Evolutionary conservation across 2,888 invertebrate genomes (phyloP).

Genomic region (Cephus spinipes): DNA sequence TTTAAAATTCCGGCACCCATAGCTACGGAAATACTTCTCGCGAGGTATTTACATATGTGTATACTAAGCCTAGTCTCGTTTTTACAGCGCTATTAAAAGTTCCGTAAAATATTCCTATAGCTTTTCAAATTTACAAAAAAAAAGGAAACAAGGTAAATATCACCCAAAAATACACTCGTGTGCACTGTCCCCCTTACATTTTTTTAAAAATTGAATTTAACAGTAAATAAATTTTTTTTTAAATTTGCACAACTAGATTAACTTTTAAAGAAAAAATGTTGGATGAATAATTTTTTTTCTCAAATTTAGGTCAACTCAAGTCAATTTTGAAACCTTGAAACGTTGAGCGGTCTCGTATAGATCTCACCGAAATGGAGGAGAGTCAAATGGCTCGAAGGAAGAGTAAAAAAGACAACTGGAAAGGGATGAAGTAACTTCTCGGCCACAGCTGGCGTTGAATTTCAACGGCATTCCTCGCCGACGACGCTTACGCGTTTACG

Average conservation of each 20-base stretch:
- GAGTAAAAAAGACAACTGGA: neutral
- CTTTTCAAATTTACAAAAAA: too few relatives aligned
- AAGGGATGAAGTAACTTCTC: neutral
- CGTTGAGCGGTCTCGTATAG: neutral
- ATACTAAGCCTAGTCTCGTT: neutral
- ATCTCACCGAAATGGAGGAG: neutral
- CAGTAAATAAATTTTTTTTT: too few relatives aligned
- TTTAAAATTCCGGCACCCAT: neutral
- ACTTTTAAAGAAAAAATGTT: too few relatives aligned
- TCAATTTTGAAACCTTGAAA: neutral
- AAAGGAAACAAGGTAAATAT: too few relatives aligned
- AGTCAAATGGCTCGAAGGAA: neutral
- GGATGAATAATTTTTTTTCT: neutral
- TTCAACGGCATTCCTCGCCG: neutral
- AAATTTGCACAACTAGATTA: too few relatives aligned
- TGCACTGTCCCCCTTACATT: too few relatives aligned
- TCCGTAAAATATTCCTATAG: too few relatives aligned
- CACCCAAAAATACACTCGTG: too few relatives aligned
- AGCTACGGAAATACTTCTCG: neutral
- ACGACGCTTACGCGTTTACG: neutral
- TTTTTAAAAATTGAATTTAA: too few relatives aligned
- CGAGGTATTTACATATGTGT: neutral
- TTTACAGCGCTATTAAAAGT: neutral
- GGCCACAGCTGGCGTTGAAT: neutral
- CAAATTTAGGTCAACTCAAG: neutral